phyloP scores from a whole-genome alignment of 2,888 invertebrate species.

The Cephus rjabovi region DNA sequence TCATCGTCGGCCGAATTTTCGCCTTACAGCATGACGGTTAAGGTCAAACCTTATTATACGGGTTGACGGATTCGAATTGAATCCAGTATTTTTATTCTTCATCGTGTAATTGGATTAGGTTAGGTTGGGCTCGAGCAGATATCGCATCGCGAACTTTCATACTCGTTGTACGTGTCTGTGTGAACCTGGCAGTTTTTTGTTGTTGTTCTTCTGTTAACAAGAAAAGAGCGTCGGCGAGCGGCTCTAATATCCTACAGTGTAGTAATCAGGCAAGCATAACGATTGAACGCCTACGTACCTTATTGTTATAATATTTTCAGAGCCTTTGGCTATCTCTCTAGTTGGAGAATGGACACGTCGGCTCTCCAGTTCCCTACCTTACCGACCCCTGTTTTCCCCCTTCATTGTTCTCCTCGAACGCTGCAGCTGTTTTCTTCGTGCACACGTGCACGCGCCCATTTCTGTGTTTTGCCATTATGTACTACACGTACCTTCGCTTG shows the following conservation, averaged over 20 bases:
- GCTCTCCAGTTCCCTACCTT: slow-evolving; percentile 7
- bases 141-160: not conserved
- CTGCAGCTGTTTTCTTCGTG: slow-evolving; percentile 41
- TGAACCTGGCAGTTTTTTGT: not conserved
- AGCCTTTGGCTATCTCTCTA: slow-evolving; percentile 20
- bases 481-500: not conserved
- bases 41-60: not conserved
- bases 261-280: not conserved
- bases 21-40: not conserved
- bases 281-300: slow-evolving; percentile 1
- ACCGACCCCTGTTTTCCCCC: slow-evolving; percentile 34
- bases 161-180: not conserved
- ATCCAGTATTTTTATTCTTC: not conserved
- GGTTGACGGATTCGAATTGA: not conserved
- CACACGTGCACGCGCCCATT: not conserved
- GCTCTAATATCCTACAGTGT: not conserved
- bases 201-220: not conserved
- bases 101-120: not conserved
- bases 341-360: slow-evolving; percentile 14
- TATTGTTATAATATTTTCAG: not conserved
- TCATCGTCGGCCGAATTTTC: not conserved
- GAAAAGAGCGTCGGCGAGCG: not conserved
- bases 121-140: not conserved
- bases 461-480: not conserved
- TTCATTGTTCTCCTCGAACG: slow-evolving; percentile 45